Conservation (phyloP, 2,888 invertebrate species). For the Polydrusus cervinus region DNA sequence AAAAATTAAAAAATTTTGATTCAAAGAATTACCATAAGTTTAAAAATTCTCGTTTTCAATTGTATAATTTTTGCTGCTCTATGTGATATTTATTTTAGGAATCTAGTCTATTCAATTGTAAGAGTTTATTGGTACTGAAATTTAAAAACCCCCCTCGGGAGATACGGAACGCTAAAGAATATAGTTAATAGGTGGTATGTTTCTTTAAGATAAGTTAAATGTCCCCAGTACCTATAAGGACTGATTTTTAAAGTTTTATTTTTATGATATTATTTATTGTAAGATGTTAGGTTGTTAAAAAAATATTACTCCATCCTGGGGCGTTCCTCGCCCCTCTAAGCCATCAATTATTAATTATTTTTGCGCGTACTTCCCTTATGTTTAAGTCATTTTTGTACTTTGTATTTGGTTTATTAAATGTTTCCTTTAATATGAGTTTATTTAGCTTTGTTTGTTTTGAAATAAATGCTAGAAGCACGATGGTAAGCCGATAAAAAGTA, state of each 20-base stretch:
- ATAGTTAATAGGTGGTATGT: no score
- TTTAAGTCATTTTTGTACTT: background rate
- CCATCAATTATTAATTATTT: background rate
- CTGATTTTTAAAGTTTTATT: background rate
- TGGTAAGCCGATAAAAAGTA: no score
- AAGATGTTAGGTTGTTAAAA: background rate
- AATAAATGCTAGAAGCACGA: no score
- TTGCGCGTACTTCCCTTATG: background rate
- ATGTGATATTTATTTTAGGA: conserved; percentile 13
- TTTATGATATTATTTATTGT: background rate
- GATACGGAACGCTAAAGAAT: no score
- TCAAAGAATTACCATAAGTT: no score
- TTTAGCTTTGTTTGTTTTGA: background rate
- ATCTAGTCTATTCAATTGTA: conserved; percentile 20
- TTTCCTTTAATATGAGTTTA: conserved; percentile 1
- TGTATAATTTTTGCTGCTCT: background rate
- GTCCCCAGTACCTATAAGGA: background rate
- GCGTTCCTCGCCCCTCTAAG: no score
- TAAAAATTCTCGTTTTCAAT: no score
- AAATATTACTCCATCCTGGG: background rate
- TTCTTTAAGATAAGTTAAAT: background rate
- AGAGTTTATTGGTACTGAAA: no score
- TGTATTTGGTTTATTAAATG: background rate
- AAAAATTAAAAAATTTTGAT: no score
- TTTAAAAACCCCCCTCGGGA: no score